phyloP scores from a whole-genome alignment of 2,113 vertebrate genomes.

The Anarhynchus alexandrinus region DNA sequence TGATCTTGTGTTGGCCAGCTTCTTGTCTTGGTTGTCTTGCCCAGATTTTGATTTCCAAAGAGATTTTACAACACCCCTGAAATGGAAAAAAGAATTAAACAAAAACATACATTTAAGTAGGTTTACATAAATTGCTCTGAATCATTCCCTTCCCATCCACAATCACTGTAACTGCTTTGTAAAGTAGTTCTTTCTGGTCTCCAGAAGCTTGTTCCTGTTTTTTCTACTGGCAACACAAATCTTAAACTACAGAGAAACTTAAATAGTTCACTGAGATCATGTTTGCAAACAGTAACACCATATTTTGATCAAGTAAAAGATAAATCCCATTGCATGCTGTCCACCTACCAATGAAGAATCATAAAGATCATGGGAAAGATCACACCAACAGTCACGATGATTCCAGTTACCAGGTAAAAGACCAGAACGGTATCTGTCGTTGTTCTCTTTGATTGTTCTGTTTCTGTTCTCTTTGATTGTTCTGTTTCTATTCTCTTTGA shows the following conservation, averaged over 20 bases:
- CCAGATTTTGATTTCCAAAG: constrained; percentile 45
- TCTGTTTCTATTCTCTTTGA: neutral
- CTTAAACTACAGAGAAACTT: neutral
- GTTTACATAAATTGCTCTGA: neutral
- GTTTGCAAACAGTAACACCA: neutral
- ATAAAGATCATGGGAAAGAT: constrained; percentile 62
- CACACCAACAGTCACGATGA: constrained; percentile 35
- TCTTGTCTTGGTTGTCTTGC: neutral
- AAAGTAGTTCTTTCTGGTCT: neutral
- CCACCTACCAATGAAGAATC: constrained; percentile 59
- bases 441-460: neutral
- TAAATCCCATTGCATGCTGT: neutral
- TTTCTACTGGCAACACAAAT: neutral
- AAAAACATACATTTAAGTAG: neutral
- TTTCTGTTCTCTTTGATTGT: neutral
- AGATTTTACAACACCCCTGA: constrained; percentile 43
- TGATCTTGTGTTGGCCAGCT: neutral
- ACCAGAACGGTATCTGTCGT: constrained; percentile 20
- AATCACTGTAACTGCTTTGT: neutral
- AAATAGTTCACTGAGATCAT: neutral
- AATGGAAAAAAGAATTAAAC: neutral
- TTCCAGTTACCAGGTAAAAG: constrained; percentile 49
- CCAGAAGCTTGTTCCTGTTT: neutral
- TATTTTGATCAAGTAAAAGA: neutral
- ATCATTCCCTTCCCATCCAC: neutral